Evolutionary conservation across 2,113 vertebrate species (phyloP), one percentile per base, ranked within the genome.

Genomic region (Mystacornis crossleyi): DNA sequence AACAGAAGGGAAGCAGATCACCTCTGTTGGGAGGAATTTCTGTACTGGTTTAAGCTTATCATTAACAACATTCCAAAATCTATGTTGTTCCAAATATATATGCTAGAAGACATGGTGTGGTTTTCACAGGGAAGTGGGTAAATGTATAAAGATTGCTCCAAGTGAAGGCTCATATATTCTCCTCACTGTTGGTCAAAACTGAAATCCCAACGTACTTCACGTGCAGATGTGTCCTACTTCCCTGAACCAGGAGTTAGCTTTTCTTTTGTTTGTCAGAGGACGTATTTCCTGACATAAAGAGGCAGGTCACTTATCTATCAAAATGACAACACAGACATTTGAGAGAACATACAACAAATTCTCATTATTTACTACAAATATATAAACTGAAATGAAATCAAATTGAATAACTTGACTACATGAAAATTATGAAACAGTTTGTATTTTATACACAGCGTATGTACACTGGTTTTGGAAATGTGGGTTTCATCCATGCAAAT

Each of bases 361-460:
- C 67, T 83, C 79, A 60, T 86, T 66, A 23, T 77, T 94, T 93
- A 91, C 93, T 92, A 96, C 3, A 8, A 91, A 81, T 78, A 87
- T 78, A 80, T 51, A 93, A 83, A 38, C 31, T 31, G 6, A 81
- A 91, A 71, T 23, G 54, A 92, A 81, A 93, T 48, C 24, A 92
- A 91, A 93, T 12, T 47, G 66, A 96, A 8, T 71, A 92, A 94
- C 62, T 86, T 83, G 72, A 95, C 93, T 89, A 94, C 72, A 64
- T 86, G 57, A 89, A 91, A 93, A 77, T 94, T 98, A 98, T 96
- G 97, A 99, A 99, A 98, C 93, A 96, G 94, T 97, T 94, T 98
- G 97, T 96, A 97, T 95, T 98, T 98, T 98, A 97, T 98, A 98
- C 98, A 99, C 92, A 95, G 94, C 91, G 86, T 98, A 98, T 99